phyloP scores from a whole-genome alignment of 2,113 vertebrate species.

The Dipodomys stephensi region DNA sequence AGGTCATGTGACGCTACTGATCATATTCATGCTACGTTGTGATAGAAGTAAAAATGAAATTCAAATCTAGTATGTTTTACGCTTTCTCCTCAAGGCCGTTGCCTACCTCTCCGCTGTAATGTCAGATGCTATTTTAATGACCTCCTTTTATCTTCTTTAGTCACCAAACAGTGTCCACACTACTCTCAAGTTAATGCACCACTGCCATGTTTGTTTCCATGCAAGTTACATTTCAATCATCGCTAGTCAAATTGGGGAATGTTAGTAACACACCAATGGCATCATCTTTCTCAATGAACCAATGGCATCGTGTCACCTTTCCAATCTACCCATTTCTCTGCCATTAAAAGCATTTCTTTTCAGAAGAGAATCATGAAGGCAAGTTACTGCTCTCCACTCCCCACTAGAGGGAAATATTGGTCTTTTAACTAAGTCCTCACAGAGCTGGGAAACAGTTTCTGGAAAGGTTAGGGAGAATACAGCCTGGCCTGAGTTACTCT shows the following conservation, averaged over 20 bases:
- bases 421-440: conserved; percentile 66
- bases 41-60: conserved; percentile 9
- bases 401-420: conserved; percentile 89
- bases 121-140: not conserved
- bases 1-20: not conserved
- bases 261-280: not conserved
- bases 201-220: not conserved
- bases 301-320: not conserved
- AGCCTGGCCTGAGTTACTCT: not conserved
- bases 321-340: not conserved
- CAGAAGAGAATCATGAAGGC: not conserved
- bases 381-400: not conserved
- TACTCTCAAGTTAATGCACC: not conserved
- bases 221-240: not conserved
- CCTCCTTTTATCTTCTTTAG: not conserved
- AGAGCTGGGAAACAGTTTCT: fast-evolving
- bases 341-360: not conserved
- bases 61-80: not conserved
- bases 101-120: not conserved
- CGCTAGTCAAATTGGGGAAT: not conserved
- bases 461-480: not conserved
- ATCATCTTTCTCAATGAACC: too few relatives aligned
- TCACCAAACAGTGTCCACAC: not conserved
- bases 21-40: not conserved
- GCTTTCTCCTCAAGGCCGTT: not conserved